These are phyloP conservation scores for Charanyca ferruginea DNA, from an alignment of 2,888 invertebrate genomes.

Conservation along the genomic window DNA sequence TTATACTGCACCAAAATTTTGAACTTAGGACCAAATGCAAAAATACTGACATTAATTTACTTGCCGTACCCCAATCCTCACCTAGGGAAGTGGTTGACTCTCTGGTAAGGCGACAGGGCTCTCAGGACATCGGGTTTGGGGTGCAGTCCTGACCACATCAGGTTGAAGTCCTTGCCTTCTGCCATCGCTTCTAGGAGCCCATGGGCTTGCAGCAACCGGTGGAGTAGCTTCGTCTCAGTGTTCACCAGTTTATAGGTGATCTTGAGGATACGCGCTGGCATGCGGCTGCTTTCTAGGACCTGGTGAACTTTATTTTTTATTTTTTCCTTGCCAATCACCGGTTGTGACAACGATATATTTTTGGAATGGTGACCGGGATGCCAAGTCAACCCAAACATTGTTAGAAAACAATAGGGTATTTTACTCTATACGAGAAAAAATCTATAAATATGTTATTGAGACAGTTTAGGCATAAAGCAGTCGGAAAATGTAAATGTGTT, in stretches of 20 bases:
- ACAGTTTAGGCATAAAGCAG: too few relatives aligned
- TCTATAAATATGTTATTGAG: too few relatives aligned
- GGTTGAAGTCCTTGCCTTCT: constrained; percentile 94
- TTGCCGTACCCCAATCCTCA: constrained; percentile 71
- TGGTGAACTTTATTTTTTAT: constrained; percentile 49
- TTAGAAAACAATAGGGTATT: too few relatives aligned
- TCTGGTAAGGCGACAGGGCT: constrained; percentile 96
- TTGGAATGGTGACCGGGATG: too few relatives aligned
- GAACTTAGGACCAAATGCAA: constrained; percentile 28
- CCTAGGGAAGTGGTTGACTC: constrained; percentile 99
- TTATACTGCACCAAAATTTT: not conserved
- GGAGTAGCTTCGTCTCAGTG: constrained; percentile 95
- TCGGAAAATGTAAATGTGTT: too few relatives aligned
- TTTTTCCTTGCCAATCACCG: too few relatives aligned
- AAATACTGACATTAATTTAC: constrained; percentile 65
- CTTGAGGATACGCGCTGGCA: constrained; percentile 93
- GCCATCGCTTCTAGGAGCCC: constrained; percentile 93
- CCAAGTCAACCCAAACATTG: too few relatives aligned
- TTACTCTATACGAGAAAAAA: too few relatives aligned
- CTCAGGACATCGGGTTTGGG: constrained; percentile 97
- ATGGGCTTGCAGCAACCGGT: constrained; percentile 94
- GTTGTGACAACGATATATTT: too few relatives aligned
- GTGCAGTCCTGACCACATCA: constrained; percentile 98
- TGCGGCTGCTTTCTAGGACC: constrained; percentile 87
- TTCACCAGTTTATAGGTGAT: constrained; percentile 95